Base-by-base conservation (phyloP, 2,888 invertebrate species). In the Keiferia lycopersicella region DNA sequence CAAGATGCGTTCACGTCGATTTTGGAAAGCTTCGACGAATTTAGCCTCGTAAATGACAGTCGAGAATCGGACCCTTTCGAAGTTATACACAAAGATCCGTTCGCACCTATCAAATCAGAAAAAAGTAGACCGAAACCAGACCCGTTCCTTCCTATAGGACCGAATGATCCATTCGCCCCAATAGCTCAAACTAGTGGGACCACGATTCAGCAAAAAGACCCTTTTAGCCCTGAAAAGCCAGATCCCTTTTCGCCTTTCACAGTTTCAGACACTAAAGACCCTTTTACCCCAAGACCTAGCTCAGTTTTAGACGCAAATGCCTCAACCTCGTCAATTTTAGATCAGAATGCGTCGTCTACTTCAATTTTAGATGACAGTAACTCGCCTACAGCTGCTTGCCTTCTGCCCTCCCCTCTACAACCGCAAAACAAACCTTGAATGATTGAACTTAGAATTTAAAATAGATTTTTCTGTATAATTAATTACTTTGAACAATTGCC, bases 371-470 rank as follows among this genome's bases (percentile, higher is more conserved):
- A 92, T 65, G 86, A 84, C 38, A 83, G 76, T 30, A 82, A 86
- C 16, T 91, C 91, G 0, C 90, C 92, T 0, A 87, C 88, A 0
- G 76, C 87, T 0, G 92, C 85, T 4, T 91, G 91, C 61, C 80
- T 93, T 0, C 75, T 94, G 50, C 94, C 94, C 0, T 93, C 94
- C 0, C 94, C 94, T 0, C 72, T 94, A n/a, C 91, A 91, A 72
- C 94, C 94, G 1, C 89, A 88, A 65, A 87, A 79, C 38, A 84
- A 84, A 66, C 72, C 41, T 26, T 60, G 20, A 39, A 8, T 34
- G 1, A 34, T 34, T 34, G 34, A 34, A 8, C 1, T 10, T 34
- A 4, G 30, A 30, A 20, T 45, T 41, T 3, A 16, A 50, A 50
- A 18, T 50, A 7, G 16, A 18, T 50, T 20, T 50, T 4, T n/a